Evolutionary conservation across 1,140 invertebrate species (phyloP).

Genomic region (Pseudomyrmex cubaensis): DNA sequence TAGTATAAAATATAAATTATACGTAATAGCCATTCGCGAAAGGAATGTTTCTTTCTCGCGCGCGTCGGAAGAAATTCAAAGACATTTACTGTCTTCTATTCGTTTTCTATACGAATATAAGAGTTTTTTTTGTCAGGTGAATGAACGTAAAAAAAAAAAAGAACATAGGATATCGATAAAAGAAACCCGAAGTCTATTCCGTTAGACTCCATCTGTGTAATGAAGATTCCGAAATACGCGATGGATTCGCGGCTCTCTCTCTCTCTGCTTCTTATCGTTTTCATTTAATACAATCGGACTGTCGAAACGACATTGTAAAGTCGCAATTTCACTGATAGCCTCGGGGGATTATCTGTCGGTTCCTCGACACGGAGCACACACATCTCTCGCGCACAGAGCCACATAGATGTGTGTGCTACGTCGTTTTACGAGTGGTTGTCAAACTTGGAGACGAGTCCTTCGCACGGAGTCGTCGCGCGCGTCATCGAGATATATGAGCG

Average conservation of each 20-base stretch:
- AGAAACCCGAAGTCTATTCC: neutral
- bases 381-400: too few species aligned
- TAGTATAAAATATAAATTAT: slow-evolving; percentile 44
- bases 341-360: neutral
- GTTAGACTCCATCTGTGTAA: neutral
- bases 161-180: too few species aligned
- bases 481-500: slow-evolving; percentile 42
- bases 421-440: slow-evolving; percentile 26
- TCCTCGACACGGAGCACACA: neutral
- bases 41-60: neutral
- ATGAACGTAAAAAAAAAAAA: too few species aligned
- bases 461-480: slow-evolving; percentile 22
- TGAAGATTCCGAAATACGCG: neutral
- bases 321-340: slow-evolving; percentile 23
- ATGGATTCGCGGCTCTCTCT: too few species aligned
- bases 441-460: slow-evolving; percentile 5
- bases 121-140: too few species aligned
- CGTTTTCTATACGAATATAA: too few species aligned
- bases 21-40: slow-evolving; percentile 8
- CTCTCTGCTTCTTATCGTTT: neutral
- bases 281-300: slow-evolving; percentile 7
- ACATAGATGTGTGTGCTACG: neutral
- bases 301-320: slow-evolving; percentile 13
- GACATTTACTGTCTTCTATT: too few species aligned
- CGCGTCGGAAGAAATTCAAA: too few species aligned